These are phyloP conservation scores for Cyrtonyx montezumae DNA, from an alignment of 2,113 vertebrate genomes.

Conservation along the genomic window DNA sequence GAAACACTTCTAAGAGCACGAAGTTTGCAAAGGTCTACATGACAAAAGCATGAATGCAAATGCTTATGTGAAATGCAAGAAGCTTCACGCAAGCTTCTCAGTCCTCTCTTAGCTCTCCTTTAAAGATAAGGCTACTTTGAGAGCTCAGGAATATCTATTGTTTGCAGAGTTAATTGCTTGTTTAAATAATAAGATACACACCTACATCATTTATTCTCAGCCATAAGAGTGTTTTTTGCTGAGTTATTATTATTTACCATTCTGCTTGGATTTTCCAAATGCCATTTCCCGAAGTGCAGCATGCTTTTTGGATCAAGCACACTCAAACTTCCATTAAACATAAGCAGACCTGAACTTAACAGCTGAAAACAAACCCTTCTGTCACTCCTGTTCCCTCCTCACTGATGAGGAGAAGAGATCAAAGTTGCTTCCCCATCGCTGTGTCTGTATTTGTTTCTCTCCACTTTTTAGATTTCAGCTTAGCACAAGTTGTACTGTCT, in stretches of 20 bases:
- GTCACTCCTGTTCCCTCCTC: background rate
- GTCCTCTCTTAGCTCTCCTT: background rate
- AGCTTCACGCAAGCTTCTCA: background rate
- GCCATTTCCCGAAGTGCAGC: background rate
- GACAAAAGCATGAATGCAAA: background rate
- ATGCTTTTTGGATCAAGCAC: background rate
- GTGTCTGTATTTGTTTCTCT: background rate
- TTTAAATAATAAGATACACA: background rate
- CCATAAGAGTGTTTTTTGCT: background rate
- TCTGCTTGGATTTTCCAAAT: background rate
- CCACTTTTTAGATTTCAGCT: background rate
- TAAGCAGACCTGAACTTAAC: background rate
- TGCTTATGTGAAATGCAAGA: background rate
- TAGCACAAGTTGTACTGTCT: background rate
- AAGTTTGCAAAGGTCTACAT: background rate
- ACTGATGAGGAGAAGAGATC: background rate
- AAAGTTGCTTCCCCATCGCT: background rate
- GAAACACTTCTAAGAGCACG: background rate
- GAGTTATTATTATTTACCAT: slow-evolving; percentile 15
- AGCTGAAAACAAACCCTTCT: background rate
- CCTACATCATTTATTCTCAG: background rate
- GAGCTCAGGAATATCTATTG: background rate
- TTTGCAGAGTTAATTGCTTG: background rate
- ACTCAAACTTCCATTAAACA: background rate
- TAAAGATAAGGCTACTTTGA: background rate